Conservation (phyloP, 2,888 invertebrate species). For the Troglohyphantes excavatus region DNA sequence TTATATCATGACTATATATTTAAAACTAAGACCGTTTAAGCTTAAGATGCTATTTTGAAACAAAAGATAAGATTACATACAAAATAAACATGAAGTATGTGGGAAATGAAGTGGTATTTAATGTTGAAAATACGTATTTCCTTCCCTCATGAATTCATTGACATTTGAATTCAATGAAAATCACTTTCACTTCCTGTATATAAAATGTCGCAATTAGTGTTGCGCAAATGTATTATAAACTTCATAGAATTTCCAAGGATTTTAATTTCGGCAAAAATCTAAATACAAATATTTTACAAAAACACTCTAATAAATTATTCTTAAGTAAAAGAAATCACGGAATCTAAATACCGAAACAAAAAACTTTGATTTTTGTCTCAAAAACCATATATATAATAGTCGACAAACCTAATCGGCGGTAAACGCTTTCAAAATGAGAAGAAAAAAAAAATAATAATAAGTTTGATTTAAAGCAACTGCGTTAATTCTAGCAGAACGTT, state of each 20-base stretch:
- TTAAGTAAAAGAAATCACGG: neutral
- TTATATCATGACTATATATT: no score
- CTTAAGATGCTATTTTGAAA: no score
- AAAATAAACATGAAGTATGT: no score
- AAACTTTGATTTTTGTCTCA: neutral
- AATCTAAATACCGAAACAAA: no score
- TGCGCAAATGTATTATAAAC: neutral
- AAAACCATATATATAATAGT: neutral
- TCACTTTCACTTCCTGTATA: neutral
- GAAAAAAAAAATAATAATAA: no score
- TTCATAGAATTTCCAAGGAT: neutral
- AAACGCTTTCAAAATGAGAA: neutral
- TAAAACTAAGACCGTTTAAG: no score
- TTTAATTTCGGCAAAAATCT: neutral
- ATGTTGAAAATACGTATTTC: no score
- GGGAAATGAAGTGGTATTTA: no score
- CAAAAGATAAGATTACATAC: no score
- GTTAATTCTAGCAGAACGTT: slow-evolving; percentile 9
- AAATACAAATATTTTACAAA: neutral
- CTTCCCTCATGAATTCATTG: neutral
- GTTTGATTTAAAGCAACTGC: neutral
- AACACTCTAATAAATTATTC: neutral
- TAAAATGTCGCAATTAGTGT: neutral
- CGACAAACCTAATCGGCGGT: neutral
- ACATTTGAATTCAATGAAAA: neutral